Base-by-base conservation (phyloP, 2,888 invertebrate genomes). In the Micoletzkya japonica region DNA sequence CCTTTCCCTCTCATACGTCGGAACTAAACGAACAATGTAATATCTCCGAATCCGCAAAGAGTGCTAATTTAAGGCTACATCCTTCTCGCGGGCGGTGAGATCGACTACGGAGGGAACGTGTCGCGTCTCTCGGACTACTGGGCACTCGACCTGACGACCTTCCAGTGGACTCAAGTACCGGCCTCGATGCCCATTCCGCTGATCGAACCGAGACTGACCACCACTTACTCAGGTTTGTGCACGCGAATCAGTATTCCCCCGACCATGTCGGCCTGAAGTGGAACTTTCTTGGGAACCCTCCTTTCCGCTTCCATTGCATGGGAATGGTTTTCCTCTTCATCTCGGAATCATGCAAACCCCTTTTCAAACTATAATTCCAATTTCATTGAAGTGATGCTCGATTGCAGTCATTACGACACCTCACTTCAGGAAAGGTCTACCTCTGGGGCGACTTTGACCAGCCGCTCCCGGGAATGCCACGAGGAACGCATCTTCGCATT, bases 381-480 rank as follows among this genome's bases (percentile, higher is more conserved):
- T n/a, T n/a, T n/a, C n/a, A n/a, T n/a, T n/a, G n/a, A n/a, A n/a
- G n/a, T n/a, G n/a, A n/a, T n/a, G n/a, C n/a, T n/a, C n/a, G n/a
- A n/a, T n/a, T n/a, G n/a, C n/a, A n/a, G n/a, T n/a, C n/a, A n/a
- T n/a, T n/a, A n/a, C n/a, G n/a, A n/a, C n/a, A n/a, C n/a, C 10
- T 59, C 34, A 7, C 70, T 80, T 44, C 54, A 81, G 81, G 81
- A 59, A 81, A 80, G 66, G 78, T 82, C 49, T 84, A 81, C 66
- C 75, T 85, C 32, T 84, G 84, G 83, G 84, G 84, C 49, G 84
- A 84, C 70, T 85, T 82, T 54, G 84, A 84, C 63, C 77, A 83
- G 73, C 84, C 84, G 56, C 73, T 84, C 34, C 84, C 84, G 32
- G 84, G 84, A 54, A 84, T 84, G 84, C 81, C 82, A 24, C 71